Conservation (phyloP, 2,888 invertebrate genomes). For the Andrena fulva region DNA sequence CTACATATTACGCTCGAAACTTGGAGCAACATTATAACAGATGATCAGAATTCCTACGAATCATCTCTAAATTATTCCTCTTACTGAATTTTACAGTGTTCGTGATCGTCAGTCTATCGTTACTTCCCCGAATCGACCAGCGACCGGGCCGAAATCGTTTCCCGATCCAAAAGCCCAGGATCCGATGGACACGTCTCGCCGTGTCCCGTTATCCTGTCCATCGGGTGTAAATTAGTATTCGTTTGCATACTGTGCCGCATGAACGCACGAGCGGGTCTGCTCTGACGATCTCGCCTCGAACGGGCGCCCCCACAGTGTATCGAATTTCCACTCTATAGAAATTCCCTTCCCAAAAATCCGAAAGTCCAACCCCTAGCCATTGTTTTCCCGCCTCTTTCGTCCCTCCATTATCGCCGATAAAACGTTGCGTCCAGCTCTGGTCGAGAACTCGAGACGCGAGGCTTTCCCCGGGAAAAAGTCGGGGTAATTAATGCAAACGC, state of each 20-base stretch:
- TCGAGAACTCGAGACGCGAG: slow-evolving; percentile 22
- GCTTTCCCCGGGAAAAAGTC: slow-evolving; percentile 21
- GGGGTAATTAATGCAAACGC: slow-evolving; percentile 25
- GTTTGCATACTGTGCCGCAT: slow-evolving; percentile 70
- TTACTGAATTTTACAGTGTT: too few species aligned
- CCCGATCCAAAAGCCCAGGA: slow-evolving; percentile 6
- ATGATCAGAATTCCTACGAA: too few species aligned
- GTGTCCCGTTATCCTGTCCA: slow-evolving; percentile 40
- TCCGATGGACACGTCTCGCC: slow-evolving; percentile 14
- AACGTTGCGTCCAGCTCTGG: neutral
- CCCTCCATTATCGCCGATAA: neutral
- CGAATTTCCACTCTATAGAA: slow-evolving; percentile 2
- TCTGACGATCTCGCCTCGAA: slow-evolving; percentile 33
- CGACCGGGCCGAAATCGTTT: neutral
- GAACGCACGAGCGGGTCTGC: slow-evolving; percentile 61
- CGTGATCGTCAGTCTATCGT: neutral
- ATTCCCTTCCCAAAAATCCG: slow-evolving; percentile 15
- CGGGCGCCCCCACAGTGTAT: slow-evolving; percentile 18
- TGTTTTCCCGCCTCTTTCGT: neutral
- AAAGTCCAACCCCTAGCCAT: slow-evolving; percentile 15
- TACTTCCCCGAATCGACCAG: neutral
- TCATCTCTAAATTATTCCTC: too few species aligned
- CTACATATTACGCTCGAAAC: too few species aligned
- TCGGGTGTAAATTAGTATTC: slow-evolving; percentile 73
- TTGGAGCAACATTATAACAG: too few species aligned